These are phyloP conservation scores for Danio kyathit DNA, from an alignment of 2,797 vertebrate genomes.

Conservation along the genomic window DNA sequence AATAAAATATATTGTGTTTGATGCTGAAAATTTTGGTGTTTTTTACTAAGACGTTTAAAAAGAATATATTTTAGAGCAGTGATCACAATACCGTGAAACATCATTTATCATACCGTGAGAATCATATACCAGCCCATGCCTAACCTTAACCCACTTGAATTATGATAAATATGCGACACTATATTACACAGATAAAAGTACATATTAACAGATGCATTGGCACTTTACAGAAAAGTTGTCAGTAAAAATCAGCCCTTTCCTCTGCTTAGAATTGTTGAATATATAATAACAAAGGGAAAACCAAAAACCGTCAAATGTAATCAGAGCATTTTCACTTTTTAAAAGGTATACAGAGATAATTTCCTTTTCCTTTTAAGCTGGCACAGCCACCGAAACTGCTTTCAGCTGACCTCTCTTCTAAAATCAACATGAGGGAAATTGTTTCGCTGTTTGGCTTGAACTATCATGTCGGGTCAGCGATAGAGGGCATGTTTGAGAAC, in stretches of 20 bases:
- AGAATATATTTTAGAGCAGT: too few species aligned
- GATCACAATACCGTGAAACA: too few species aligned
- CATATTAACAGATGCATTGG: constrained; percentile 12
- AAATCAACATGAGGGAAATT: constrained; percentile 6
- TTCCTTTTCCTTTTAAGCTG: constrained; percentile 18
- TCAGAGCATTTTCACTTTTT: background rate
- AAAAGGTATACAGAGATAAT: background rate
- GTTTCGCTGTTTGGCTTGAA: constrained; percentile 10
- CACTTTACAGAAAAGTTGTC: background rate
- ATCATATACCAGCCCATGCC: too few species aligned
- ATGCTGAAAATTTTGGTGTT: too few species aligned
- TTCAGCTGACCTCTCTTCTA: constrained; percentile 7
- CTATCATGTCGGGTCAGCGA: constrained; percentile 14
- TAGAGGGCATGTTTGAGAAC: constrained; percentile 23
- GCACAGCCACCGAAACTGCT: background rate
- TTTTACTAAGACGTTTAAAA: too few species aligned
- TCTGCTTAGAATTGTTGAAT: background rate
- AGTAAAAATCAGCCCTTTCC: constrained; percentile 36
- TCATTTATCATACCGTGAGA: too few species aligned
- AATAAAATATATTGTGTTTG: too few species aligned
- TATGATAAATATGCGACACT: constrained; percentile 16
- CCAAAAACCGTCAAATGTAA: background rate
- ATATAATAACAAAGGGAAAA: background rate
- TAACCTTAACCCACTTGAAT: constrained; percentile 6
- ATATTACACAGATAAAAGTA: constrained; percentile 20